A percentile compares a stretch with the other conserved stretches of the same genome.
Conservation (phyloP, 2,888 invertebrate genomes). For the Phaonia tiefii region DNA sequence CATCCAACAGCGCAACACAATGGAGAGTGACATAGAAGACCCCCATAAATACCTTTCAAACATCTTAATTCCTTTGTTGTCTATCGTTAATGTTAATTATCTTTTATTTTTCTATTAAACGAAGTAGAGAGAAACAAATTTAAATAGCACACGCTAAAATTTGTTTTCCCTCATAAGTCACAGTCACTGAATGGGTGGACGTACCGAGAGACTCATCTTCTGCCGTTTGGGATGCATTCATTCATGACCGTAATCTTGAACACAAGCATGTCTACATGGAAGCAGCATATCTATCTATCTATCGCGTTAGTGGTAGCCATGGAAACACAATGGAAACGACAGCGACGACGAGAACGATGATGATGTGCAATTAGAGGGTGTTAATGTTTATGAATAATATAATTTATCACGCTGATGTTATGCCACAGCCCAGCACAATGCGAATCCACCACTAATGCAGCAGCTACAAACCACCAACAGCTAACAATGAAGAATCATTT, state of each 20-base stretch:
- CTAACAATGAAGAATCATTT: not conserved
- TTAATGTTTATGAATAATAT: conserved; percentile 58
- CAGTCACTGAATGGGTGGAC: not conserved
- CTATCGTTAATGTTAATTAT: too few species aligned
- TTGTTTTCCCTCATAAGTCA: conserved; percentile 9
- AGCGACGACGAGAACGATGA: not conserved
- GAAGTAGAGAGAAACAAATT: too few species aligned
- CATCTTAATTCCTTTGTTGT: too few species aligned
- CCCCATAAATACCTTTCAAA: not conserved
- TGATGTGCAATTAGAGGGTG: conserved; percentile 50
- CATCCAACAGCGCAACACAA: too few species aligned
- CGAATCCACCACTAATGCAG: not conserved
- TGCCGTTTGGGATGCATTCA: conserved; percentile 53
- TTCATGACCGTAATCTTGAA: conserved; percentile 55
- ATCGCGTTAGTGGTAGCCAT: not conserved
- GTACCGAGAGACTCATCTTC: conserved; percentile 19
- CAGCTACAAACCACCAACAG: not conserved
- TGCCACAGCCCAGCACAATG: conserved; percentile 42
- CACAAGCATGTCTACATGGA: conserved; percentile 51
- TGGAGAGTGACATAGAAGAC: not conserved
- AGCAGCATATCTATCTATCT: too few species aligned
- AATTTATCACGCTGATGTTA: conserved; percentile 56
- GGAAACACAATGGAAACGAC: not conserved
- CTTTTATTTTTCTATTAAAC: too few species aligned
- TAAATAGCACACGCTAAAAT: conserved; percentile 46